These are phyloP conservation scores for Nephrocerus scutellatus DNA, from an alignment of 2,888 invertebrate species.

Conservation along the genomic window DNA sequence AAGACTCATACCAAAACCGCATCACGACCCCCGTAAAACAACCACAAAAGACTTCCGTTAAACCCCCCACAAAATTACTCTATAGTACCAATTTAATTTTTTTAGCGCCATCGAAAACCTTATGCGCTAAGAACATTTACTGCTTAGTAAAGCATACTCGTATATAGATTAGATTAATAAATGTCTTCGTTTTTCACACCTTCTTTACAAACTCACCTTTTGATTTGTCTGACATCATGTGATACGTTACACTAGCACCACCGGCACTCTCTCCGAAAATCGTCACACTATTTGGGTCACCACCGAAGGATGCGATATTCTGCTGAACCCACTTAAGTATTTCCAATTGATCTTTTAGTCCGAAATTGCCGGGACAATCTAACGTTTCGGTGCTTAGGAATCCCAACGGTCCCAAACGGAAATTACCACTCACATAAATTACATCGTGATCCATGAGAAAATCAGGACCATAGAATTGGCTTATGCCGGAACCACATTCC, in stretches of 20 bases:
- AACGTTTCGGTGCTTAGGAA: slow-evolving; percentile 61
- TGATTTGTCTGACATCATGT: slow-evolving; percentile 57
- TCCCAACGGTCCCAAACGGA: slow-evolving; percentile 61
- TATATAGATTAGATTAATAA: too few relatives aligned
- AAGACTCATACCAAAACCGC: too few relatives aligned
- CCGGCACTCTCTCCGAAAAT: slow-evolving; percentile 67
- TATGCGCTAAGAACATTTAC: too few relatives aligned
- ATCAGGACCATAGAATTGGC: slow-evolving; percentile 63
- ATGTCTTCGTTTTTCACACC: too few relatives aligned
- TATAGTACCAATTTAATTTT: too few relatives aligned
- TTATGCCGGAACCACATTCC: slow-evolving; percentile 64
- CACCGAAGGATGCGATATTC: slow-evolving; percentile 57
- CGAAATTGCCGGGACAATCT: slow-evolving; percentile 60
- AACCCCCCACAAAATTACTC: too few relatives aligned
- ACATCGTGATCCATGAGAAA: slow-evolving; percentile 63
- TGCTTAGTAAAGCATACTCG: too few relatives aligned
- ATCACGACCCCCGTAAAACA: too few relatives aligned
- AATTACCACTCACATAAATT: slow-evolving; percentile 62
- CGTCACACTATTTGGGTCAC: slow-evolving; percentile 57
- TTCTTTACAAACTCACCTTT: slow-evolving; percentile 34
- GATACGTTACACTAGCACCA: slow-evolving; percentile 60
- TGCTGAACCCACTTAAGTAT: slow-evolving; percentile 58
- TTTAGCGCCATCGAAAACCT: too few relatives aligned
- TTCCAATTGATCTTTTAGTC: slow-evolving; percentile 59
- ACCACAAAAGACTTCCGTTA: too few relatives aligned